Percentiles rank a stretch among this genome's conserved stretches.
Conservation (phyloP, 2,888 invertebrate species). For the Diachrysia chrysitis region DNA sequence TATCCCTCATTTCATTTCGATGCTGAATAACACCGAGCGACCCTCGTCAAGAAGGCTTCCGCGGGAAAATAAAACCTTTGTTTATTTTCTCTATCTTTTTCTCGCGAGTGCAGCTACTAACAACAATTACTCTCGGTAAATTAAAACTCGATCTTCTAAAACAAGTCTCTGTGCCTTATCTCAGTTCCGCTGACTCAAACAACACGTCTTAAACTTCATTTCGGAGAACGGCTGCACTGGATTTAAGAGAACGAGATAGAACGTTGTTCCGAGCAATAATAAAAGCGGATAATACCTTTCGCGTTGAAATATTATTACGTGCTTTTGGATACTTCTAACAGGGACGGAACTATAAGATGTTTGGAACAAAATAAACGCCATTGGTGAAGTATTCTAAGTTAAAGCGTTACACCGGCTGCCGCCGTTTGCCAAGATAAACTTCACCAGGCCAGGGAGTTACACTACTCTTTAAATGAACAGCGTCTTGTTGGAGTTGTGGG, state of each 20-base stretch:
- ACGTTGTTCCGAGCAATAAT: constrained; percentile 38
- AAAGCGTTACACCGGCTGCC: constrained; percentile 63
- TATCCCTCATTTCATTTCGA: constrained; percentile 83
- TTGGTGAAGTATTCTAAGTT: constrained; percentile 65
- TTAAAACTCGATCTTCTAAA: constrained; percentile 77
- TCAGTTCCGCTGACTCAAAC: constrained; percentile 49
- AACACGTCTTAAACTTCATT: constrained; percentile 48
- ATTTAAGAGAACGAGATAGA: constrained; percentile 45
- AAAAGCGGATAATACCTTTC: constrained; percentile 45
- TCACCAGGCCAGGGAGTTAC: constrained; percentile 65
- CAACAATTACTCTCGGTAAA: constrained; percentile 77
- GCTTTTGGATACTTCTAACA: constrained; percentile 42
- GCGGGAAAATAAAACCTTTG: constrained; percentile 79
- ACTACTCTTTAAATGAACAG: constrained; percentile 77
- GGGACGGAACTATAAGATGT: constrained; percentile 42
- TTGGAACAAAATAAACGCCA: constrained; percentile 63
- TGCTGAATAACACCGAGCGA: constrained; percentile 79
- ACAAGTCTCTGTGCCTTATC: constrained; percentile 76
- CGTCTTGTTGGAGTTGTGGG: constrained; percentile 69
- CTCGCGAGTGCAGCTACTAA: constrained; percentile 74
- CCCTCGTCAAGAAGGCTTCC: constrained; percentile 83
- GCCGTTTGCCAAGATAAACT: constrained; percentile 67
- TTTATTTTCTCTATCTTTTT: constrained; percentile 81
- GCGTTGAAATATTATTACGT: constrained; percentile 43
- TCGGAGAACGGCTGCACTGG: constrained; percentile 39